Base-by-base conservation (phyloP, 2,113 vertebrate genomes). In the Chloebia gouldiae region DNA sequence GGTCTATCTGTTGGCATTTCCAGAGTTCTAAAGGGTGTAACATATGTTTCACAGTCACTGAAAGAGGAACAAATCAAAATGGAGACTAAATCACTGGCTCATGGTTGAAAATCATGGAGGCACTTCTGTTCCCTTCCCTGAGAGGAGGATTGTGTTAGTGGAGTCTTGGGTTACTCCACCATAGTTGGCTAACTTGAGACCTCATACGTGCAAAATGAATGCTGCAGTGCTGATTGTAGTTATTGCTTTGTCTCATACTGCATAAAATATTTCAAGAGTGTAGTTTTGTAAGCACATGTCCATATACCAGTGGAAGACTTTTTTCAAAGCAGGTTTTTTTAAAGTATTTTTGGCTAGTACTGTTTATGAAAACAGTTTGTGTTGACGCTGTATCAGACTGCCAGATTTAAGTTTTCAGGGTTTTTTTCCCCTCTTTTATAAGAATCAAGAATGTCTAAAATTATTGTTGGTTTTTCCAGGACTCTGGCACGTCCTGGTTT, bases 361-460 rank as follows among this genome's bases (percentile, higher is more conserved):
- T 73, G 51, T 19, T 76, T 60, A 45, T 65, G 11, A 75, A 81
- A 89, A 30, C 19, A 39, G 7, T 40, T 77, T 28, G 20, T 53
- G 10, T 31, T 88, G 63, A 53, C 11, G 8, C 18, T 54, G 18
- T 23, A 44, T 56, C 33, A 71, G 13, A 42, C 33, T 10, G 47
- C 10, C 31, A 33, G 27, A 51, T 72, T 84, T 79, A 60, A 6
- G 13, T 63, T 91, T 81, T 51, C 28, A 31, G 14, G 11, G 0
- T 0, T 35, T 59, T 42, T 42, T 17, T 1, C 1, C 0, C 2
- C 3, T 31, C n/a, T 37, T 57, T 63, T 61, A 1, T 37, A 71
- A 56, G 8, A 78, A 70, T 68, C 37, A 42, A 39, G 33, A 59
- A 47, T 42, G 3, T 51, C 22, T 71, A 39, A 77, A 84, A 53